Evolutionary conservation across 1,140 invertebrate genomes (phyloP), one percentile per base, ranked within the genome.

Genomic region (Euura saliciscinereae): DNA sequence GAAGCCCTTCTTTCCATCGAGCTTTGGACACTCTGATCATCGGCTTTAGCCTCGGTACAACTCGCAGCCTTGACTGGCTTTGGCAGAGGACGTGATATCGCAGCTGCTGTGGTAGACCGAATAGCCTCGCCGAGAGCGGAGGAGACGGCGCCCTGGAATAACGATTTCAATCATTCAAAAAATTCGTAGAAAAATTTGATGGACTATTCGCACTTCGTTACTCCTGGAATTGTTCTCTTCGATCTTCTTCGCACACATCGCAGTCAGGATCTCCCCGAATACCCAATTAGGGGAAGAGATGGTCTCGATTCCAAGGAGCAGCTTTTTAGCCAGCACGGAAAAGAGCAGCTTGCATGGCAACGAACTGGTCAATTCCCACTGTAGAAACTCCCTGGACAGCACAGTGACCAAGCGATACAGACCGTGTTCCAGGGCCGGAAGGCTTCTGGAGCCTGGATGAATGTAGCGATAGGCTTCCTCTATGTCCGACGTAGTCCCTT

Each of bases 321-420:
- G 80, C 73, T 87, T 89, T 80, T 90, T 91, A 2, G 91, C 88
- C 69, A 92, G 75, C 70, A 93, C 89, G 45, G 91, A 88, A 3
- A 91, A 81, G 44, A 93, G 82, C 45, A 91, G 80, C 79, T 90
- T 90, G 43, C 90, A 92, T 43, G 92, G 90, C 46, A 92, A 86
- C 2, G 91, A 92, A 76, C 90, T 91, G 80, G 89, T 91, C 13
- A 92, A 76, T 78, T 92, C 91, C 89, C 90, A 92, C 4, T 91
- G 90, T 11, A 92, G 81, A 73, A 92, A 89, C 78, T 92, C 91
- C 77, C 89, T 88, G 2, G 92, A 78, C 68, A 92, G 78, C 67
- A 91, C 85, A 73, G 87, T 87, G 44, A 91, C 85, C 43, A 92
- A 76, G 75, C 85, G 86, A 78, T 90, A 84, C n/a, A 90, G 82